Evolutionary conservation across 2,888 invertebrate species (phyloP).

Genomic region (Yponomeuta malinellus): DNA sequence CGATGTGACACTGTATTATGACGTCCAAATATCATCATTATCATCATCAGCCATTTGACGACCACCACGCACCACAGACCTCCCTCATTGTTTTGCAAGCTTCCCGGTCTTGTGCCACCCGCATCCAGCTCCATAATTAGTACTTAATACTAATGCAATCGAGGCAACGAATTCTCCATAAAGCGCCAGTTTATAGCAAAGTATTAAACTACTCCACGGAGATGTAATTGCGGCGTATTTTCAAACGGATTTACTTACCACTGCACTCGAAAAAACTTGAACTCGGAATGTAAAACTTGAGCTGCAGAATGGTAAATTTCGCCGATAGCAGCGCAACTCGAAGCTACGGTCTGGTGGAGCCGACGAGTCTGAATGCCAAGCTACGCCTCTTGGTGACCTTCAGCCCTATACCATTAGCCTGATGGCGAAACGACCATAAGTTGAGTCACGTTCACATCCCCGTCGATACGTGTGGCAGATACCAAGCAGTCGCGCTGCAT

Average conservation of each 20-base stretch:
- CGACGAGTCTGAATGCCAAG: conserved; percentile 24
- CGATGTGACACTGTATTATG: no score
- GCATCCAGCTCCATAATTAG: no score
- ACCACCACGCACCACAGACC: no score
- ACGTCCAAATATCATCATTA: no score
- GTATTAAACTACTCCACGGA: no score
- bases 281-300: neutral
- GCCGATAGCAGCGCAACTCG: conserved; percentile 45
- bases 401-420: neutral
- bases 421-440: neutral
- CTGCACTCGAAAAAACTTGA: neutral
- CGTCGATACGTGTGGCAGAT: conserved; percentile 52
- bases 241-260: neutral
- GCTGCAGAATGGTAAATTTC: conserved; percentile 18
- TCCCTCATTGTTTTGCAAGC: no score
- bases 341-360: conserved; percentile 58
- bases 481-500: conserved; percentile 38
- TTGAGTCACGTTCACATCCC: conserved; percentile 22
- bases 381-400: neutral
- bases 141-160: no score
- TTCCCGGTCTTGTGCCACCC: no score
- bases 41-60: no score
- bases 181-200: no score
- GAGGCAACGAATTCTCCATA: no score
- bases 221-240: no score